A percentile compares a stretch with the other conserved stretches of the same genome.
These are phyloP conservation scores for Alloplasta piceator DNA, from an alignment of 2,888 invertebrate species.

Conservation along the genomic window DNA sequence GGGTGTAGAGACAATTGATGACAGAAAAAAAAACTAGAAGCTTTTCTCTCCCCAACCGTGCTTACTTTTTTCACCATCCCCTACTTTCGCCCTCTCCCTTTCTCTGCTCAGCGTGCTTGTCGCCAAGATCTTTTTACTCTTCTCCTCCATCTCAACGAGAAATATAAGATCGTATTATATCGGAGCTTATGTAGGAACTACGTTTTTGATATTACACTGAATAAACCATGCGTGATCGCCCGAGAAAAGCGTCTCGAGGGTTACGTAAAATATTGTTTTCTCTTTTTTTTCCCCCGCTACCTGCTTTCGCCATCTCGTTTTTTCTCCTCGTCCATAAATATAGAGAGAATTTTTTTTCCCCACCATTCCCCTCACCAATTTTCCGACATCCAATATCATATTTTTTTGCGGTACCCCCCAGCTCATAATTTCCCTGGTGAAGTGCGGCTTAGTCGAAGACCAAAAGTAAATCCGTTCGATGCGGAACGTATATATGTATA, in stretches of 20 bases:
- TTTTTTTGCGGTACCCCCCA: not conserved
- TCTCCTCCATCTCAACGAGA: constrained; percentile 40
- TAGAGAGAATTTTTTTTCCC: constrained; percentile 12
- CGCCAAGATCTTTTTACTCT: constrained; percentile 63
- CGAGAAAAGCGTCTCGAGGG: constrained; percentile 48
- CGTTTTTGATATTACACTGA: constrained; percentile 60
- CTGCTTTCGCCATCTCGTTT: constrained; percentile 18
- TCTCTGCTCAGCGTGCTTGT: constrained; percentile 41
- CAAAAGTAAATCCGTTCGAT: constrained; percentile 35
- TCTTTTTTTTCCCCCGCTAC: constrained; percentile 10
- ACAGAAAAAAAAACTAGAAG: constrained; percentile 66
- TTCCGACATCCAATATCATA: not conserved
- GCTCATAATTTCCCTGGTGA: constrained; percentile 12
- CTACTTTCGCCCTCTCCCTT: constrained; percentile 6
- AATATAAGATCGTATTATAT: constrained; percentile 64
- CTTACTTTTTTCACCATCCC: not conserved
- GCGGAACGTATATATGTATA: constrained; percentile 39
- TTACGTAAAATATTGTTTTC: constrained; percentile 48
- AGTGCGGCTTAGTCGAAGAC: constrained; percentile 11
- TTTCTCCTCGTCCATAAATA: constrained; percentile 33
- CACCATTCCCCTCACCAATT: not conserved
- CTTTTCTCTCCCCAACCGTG: constrained; percentile 54
- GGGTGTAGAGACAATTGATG: constrained; percentile 71
- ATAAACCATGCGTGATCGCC: constrained; percentile 64
- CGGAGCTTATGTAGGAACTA: constrained; percentile 61